Evolutionary conservation across 2,888 invertebrate species (phyloP), one percentile per base, ranked within the genome.

Genomic region (Cosmorhoe ocellata): DNA sequence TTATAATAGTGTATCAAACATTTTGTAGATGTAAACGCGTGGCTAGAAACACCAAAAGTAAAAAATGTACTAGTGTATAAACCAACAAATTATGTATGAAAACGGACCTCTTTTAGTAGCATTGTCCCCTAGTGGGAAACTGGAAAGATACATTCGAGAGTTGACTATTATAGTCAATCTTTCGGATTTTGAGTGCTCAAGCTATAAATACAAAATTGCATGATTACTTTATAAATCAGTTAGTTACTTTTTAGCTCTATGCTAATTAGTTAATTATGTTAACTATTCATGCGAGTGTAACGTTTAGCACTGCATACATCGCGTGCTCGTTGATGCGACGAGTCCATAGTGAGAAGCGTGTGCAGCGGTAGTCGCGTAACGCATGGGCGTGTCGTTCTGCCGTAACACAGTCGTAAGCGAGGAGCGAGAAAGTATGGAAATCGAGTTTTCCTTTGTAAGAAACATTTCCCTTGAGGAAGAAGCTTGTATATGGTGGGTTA

Each of bases 381-480:
- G 47, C 22, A 46, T 38, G 51, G 58, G 55, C 51, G 28, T 39
- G 56, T 54, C 53, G 55, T 48, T 49, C 34, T 32, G 34, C 13
- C 40, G 36, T 40, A 14, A 46, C 22, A 11, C 44, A 32, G 5
- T n/a, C 7, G 39, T 11, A 22, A 33, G 7, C 57, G 56, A 33
- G 36, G 42, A 36, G 11, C 43, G 68, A 58, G 73, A 71, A 73
- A 71, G 71, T 73, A 51, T 58, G 51, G 51, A 56, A 59, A 59
- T 51, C 59, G 59, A 51, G 48, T 66, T 68, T 43, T 66, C 55
- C 63, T 64, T 65, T 55, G 52, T 50, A 22, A 69, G 61, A 54
- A 51, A 40, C 59, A 67, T 68, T 71, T 69, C 65, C 65, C 62
- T 60, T 45, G 55, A 57, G 55, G 54, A 45, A 46, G 51, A 43